Percentiles rank a stretch among this genome's conserved stretches.
These are phyloP conservation scores for Balaeniceps rex DNA, from an alignment of 2,113 vertebrate species.

Conservation along the genomic window DNA sequence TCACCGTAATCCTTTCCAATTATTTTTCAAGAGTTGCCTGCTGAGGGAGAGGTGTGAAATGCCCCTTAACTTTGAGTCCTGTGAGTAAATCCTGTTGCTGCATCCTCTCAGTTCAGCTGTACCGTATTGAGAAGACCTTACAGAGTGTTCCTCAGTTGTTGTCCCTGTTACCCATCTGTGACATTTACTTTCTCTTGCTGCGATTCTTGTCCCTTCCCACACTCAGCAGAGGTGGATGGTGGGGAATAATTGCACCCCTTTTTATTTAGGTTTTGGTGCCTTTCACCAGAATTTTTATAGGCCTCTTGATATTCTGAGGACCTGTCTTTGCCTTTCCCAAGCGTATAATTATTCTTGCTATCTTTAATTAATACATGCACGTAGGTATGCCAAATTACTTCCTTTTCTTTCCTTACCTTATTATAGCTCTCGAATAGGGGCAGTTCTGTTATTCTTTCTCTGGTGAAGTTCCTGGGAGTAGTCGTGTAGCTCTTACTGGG, in stretches of 20 bases:
- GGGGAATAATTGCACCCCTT: conserved; percentile 1
- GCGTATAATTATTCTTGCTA: conserved; percentile 39
- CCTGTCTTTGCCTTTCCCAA: conserved; percentile 26
- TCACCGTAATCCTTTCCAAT: background rate
- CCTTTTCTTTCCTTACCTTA: background rate
- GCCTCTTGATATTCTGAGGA: conserved; percentile 22
- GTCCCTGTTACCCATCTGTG: background rate
- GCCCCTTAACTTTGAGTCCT: background rate
- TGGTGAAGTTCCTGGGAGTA: background rate
- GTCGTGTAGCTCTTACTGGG: background rate
- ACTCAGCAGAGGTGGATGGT: background rate
- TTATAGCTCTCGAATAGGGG: background rate
- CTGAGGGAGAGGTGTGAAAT: background rate
- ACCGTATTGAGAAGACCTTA: background rate
- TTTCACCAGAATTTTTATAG: conserved; percentile 34
- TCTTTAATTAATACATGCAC: conserved; percentile 20
- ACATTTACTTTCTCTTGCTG: background rate
- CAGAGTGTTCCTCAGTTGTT: background rate
- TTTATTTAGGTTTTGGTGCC: conserved; percentile 22
- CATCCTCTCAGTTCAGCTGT: background rate
- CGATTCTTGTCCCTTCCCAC: conserved; percentile 34
- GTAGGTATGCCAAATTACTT: background rate
- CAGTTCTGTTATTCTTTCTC: background rate
- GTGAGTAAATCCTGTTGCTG: background rate
- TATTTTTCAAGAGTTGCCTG: background rate